Evolutionary conservation across 2,797 vertebrate species (phyloP), one percentile per base, ranked within the genome.

Genomic region (Ceryle rudis): DNA sequence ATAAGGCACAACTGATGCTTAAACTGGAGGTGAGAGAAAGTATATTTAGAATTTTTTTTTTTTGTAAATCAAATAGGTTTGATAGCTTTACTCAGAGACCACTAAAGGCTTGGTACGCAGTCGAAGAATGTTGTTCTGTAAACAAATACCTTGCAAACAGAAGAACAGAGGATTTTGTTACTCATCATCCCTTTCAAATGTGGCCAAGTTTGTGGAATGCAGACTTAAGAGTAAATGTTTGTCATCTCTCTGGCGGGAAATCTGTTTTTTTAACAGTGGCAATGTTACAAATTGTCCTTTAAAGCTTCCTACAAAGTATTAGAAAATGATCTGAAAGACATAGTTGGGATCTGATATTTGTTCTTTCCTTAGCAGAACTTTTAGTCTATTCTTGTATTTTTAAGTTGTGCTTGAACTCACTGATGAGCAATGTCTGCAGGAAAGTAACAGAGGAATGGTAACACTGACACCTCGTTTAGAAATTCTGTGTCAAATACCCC

Each of bases 131-230:
- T 79, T 88, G 67, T 81, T 97, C 61, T 96, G 55, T 97, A 97
- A 96, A 95, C 93, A 93, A 29, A 84, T 71, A 96, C 90, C 66
- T 95, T 97, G 95, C 84, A 90, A 96, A 93, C 64, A 96, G 95
- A 95, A 93, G 89, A 96, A 91, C 65, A 72, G 67, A 92, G 81
- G 90, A 42, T 96, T 97, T 97, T 94, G 84, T 97, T 96, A 92
- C 82, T 97, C 87, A 81, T 96, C 89, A 14, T 97, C 95, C 95
- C 97, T 97, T 98, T 98, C 96, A 98, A 96, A 96, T 37, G 51
- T 60, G 35, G 86, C 95, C 96, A 96, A 91, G 80, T 94, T 97
- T 95, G 93, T 87, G 84, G 82, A 97, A 92, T 73, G 69, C 84
- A 91, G 93, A 90, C 80, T 96, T 97, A 95, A 95, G 90, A 97